These are phyloP conservation scores for Pitta sordida DNA, from an alignment of 2,113 vertebrate genomes.

Conservation along the genomic window DNA sequence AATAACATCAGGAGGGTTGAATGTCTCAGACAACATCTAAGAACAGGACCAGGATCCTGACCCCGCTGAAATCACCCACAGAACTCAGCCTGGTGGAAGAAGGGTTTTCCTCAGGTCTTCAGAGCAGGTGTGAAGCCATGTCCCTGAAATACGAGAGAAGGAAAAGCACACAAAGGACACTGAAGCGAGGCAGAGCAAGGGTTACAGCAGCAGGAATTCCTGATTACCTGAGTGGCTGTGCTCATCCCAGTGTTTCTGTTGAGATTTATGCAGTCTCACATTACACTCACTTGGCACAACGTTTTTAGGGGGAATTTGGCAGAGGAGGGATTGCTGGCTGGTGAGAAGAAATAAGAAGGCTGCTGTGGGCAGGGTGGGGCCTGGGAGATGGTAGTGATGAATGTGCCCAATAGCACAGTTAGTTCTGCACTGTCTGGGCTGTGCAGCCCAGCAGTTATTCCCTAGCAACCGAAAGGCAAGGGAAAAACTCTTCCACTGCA, in stretches of 20 bases:
- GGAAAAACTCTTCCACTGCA: conserved; percentile 8
- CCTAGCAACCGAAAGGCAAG: conserved; percentile 29
- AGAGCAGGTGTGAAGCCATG: not conserved
- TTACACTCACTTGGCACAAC: not conserved
- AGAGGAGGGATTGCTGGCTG: conserved; percentile 1
- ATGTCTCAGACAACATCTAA: not conserved
- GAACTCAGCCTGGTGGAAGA: not conserved
- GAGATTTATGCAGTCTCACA: not conserved
- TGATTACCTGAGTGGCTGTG: not conserved
- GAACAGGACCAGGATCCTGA: not conserved
- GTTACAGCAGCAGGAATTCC: not conserved
- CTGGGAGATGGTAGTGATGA: not conserved
- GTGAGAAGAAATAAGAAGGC: conserved; percentile 8
- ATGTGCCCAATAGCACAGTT: not conserved
- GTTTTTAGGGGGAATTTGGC: not conserved
- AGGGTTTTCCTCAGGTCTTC: not conserved
- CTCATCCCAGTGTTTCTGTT: not conserved
- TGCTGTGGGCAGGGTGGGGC: not conserved
- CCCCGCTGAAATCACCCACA: not conserved
- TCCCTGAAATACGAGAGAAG: not conserved
- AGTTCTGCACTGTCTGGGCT: not conserved
- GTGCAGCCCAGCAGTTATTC: not conserved
- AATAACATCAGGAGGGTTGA: not conserved
- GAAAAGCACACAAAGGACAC: not conserved
- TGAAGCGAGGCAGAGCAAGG: not conserved